Conservation (phyloP, 2,888 invertebrate genomes). For the Chydorus sphaericus region DNA sequence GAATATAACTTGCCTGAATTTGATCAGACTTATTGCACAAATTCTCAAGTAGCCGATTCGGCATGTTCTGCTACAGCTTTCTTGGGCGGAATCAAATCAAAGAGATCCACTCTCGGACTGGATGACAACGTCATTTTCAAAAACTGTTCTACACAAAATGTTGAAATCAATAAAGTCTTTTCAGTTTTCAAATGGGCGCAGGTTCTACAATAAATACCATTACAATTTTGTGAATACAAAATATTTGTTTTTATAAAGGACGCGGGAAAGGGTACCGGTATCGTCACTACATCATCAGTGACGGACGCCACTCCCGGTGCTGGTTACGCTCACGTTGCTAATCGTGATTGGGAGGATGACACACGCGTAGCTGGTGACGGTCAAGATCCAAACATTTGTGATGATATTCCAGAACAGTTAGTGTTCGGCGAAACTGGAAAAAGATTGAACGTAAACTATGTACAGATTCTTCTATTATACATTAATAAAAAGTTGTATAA, state of each 20-base stretch:
- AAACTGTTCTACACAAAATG: constrained; percentile 17
- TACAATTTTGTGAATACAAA: neutral
- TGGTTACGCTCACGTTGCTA: constrained; percentile 52
- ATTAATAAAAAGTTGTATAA: constrained; percentile 19
- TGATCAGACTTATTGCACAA: constrained; percentile 18
- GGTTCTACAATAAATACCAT: constrained; percentile 11
- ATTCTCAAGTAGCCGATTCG: constrained; percentile 20
- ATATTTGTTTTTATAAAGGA: constrained; percentile 16
- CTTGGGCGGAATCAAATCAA: constrained; percentile 60
- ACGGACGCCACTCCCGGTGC: constrained; percentile 67
- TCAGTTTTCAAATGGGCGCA: constrained; percentile 21
- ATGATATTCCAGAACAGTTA: constrained; percentile 59
- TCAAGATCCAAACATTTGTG: constrained; percentile 38
- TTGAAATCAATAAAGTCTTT: constrained; percentile 15
- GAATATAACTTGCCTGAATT: neutral
- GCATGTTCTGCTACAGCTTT: constrained; percentile 38
- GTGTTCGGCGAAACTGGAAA: constrained; percentile 47
- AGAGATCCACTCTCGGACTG: constrained; percentile 58
- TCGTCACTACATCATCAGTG: constrained; percentile 60
- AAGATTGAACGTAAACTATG: constrained; percentile 51
- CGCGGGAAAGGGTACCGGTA: constrained; percentile 26
- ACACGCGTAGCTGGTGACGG: constrained; percentile 37
- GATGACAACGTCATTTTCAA: constrained; percentile 40
- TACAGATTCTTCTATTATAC: too few species aligned
- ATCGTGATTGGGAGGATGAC: constrained; percentile 32